Percentiles rank a stretch among this genome's conserved stretches.
Conservation (phyloP, 1,140 invertebrate genomes). For the Eubasilissa regina region DNA sequence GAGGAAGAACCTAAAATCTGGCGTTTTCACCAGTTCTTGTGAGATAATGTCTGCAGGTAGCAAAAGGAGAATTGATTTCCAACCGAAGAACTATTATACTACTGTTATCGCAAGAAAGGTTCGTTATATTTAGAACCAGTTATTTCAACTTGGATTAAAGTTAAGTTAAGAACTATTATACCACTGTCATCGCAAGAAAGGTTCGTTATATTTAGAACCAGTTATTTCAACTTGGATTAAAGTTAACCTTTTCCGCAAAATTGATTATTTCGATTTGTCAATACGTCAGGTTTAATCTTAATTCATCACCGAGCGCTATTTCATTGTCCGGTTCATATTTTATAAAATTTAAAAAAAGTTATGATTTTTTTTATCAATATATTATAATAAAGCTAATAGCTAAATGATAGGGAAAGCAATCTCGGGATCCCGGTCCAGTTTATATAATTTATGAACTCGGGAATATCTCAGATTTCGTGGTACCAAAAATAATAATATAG, state of each 20-base stretch:
- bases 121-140: too few species aligned
- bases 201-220: neutral
- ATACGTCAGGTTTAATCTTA: neutral
- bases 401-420: too few species aligned
- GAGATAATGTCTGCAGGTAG: too few species aligned
- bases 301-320: neutral
- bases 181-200: conserved; percentile 17
- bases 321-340: neutral
- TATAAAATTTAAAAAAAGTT: too few species aligned
- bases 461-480: too few species aligned
- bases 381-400: too few species aligned
- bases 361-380: too few species aligned
- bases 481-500: too few species aligned
- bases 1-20: neutral
- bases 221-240: too few species aligned
- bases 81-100: conserved; percentile 26
- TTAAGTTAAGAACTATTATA: conserved; percentile 18
- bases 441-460: too few species aligned
- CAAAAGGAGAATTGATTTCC: conserved; percentile 10
- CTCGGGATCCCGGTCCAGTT: too few species aligned
- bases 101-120: conserved; percentile 23
- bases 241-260: neutral
- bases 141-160: too few species aligned
- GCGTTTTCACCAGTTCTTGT: neutral
- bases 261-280: neutral